A percentile compares a stretch with the other conserved stretches of the same genome.
phyloP scores from a whole-genome alignment of 2,797 vertebrate species.

The Sebastes baramenuke region DNA sequence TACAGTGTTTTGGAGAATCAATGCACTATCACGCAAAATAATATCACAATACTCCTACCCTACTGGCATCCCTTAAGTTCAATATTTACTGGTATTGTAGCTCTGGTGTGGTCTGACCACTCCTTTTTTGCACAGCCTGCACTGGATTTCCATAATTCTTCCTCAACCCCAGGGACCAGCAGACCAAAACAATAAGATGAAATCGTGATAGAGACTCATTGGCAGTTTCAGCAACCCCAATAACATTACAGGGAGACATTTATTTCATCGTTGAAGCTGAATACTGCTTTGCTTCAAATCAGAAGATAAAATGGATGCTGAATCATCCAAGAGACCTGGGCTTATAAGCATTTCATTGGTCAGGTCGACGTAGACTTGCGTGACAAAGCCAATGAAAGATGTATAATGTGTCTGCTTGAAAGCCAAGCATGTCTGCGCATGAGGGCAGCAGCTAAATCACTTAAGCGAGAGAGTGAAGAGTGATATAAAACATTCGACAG shows the following conservation, averaged over 20 bases:
- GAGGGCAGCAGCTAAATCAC: conserved; percentile 73
- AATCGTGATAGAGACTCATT: not conserved
- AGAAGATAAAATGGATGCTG: conserved; percentile 1
- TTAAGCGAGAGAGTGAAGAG: conserved; percentile 68
- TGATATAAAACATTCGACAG: conserved; percentile 74
- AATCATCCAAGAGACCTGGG: not conserved
- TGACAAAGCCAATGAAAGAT: conserved; percentile 48
- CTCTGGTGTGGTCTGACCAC: conserved; percentile 8
- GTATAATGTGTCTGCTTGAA: conserved; percentile 41
- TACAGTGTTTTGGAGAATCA: too few species aligned
- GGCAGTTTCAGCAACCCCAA: not conserved
- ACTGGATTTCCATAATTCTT: not conserved
- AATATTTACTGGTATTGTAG: not conserved
- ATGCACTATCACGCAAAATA: too few species aligned
- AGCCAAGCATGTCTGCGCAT: conserved; percentile 32
- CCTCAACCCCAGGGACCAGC: not conserved
- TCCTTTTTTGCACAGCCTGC: not conserved
- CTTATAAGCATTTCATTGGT: conserved; percentile 1
- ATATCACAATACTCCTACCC: too few species aligned
- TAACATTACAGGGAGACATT: not conserved
- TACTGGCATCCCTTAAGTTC: not conserved
- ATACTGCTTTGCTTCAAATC: conserved; percentile 1
- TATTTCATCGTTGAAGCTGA: not conserved
- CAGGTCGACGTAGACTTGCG: conserved; percentile 18
- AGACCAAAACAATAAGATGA: not conserved